Evolutionary conservation across 2,888 invertebrate species (phyloP).

Genomic region (Drepanosiphum platanoidis): DNA sequence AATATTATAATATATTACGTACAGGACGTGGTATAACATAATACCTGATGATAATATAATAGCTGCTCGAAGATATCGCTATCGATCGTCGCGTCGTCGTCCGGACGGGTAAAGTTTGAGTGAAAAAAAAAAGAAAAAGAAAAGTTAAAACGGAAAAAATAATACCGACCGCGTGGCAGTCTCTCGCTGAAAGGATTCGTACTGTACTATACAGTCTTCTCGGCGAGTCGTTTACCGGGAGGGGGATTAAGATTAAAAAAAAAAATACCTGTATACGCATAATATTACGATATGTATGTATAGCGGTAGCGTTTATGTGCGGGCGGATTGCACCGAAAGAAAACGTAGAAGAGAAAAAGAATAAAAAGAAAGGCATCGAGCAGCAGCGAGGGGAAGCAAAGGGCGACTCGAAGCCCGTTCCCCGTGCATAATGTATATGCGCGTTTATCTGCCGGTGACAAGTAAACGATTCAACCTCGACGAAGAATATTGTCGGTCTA

Average conservation of each 20-base stretch:
- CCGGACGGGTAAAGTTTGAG: not conserved
- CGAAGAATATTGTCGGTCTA: slow-evolving; percentile 52
- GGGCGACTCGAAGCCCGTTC: not conserved
- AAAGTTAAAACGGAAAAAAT: not conserved
- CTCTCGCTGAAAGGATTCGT: not conserved
- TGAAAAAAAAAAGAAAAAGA: not conserved
- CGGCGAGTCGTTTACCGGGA: not conserved
- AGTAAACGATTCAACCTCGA: slow-evolving; percentile 53
- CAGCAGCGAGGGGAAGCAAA: not conserved
- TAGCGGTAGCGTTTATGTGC: not conserved
- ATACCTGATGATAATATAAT: too few relatives aligned
- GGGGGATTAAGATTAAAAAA: not conserved
- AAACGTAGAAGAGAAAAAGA: not conserved
- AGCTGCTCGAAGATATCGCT: too few relatives aligned
- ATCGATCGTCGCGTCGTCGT: not conserved
- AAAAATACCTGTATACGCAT: not conserved
- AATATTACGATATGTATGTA: not conserved
- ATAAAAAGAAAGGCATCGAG: not conserved
- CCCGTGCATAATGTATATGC: not conserved
- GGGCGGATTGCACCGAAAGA: not conserved
- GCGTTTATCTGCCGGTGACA: slow-evolving; percentile 53
- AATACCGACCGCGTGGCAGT: too few relatives aligned
- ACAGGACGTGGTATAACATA: too few relatives aligned
- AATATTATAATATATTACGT: too few relatives aligned
- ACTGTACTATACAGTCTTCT: not conserved